Evolutionary conservation across 2,888 invertebrate genomes (phyloP), one percentile per base, ranked within the genome.

Genomic region (Eupithecia abbreviata): DNA sequence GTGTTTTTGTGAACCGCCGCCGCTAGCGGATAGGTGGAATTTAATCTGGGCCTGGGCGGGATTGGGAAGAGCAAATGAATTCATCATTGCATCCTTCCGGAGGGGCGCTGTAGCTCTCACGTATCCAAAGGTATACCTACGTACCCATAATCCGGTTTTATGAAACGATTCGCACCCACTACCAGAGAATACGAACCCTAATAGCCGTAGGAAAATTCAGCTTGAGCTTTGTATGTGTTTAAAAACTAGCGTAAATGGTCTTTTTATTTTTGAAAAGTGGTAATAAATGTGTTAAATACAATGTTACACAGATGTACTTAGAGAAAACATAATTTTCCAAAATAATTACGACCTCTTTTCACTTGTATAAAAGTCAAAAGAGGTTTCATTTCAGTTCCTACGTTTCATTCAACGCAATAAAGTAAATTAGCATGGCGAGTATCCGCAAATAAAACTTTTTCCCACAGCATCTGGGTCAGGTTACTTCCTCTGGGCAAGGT

Each of bases 11-110:
- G n/a, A 43, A 47, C 10, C 68, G 47, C 30, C 47, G 62, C 62
- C 58, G 18, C 45, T 13, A 41, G 66, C n/a, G 43, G 68, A 67
- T 68, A n/a, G n/a, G 47, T 69, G 45, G 45, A 45, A 3, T 30
- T 49, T 69, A 69, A 69, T 69, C 67, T 30, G 68, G 71, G n/a
- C 62, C 58, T 71, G 62, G 72, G 42, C 66, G 72, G 73, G 18
- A 51, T 65, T 72, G 70, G 80, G 80, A 79, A 78, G 75, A 75
- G 78, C 75, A 71, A 82, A 82, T 80, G 79, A 80, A 77, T 79
- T 79, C 80, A 80, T 88, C 88, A 89, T 87, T 86, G 82, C 88
- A 76, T 88, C 87, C 90, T 90, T 91, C 91, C 90, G 89, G 82
- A 85, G 89, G 89, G 89, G 84, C 77, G 58, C 67, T 71, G 70